These are phyloP conservation scores for Augochlorella aurata DNA, from an alignment of 2,888 invertebrate species.

Conservation along the genomic window DNA sequence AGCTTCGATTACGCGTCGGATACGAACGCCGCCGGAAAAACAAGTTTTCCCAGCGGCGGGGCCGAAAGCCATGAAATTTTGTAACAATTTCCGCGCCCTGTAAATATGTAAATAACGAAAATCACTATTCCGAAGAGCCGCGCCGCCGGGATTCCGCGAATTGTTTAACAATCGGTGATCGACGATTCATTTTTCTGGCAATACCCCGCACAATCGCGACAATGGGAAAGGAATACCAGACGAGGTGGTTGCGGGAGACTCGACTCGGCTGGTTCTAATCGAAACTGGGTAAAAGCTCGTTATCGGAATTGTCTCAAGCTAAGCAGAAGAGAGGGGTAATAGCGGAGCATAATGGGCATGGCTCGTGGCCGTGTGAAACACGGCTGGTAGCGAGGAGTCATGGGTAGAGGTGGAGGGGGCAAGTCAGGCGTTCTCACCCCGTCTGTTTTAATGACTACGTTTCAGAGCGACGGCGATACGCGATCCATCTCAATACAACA, in stretches of 20 bases:
- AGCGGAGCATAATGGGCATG: constrained; percentile 48
- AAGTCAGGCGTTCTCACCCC: constrained; percentile 22
- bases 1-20: constrained; percentile 2
- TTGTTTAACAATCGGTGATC: not conserved
- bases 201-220: not conserved
- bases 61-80: constrained; percentile 5
- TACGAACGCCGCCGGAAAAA: not conserved
- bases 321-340: constrained; percentile 50
- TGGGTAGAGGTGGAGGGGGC: constrained; percentile 15
- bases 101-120: not conserved
- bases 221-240: not conserved
- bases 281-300: constrained; percentile 67
- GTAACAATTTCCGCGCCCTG: not conserved
- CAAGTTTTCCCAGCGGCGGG: not conserved
- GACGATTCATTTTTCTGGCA: not conserved
- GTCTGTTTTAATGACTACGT: constrained; percentile 1
- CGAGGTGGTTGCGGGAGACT: not conserved
- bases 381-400: constrained; percentile 39
- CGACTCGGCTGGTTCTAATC: constrained; percentile 53
- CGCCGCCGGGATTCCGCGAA: not conserved
- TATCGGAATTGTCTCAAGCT: constrained; percentile 64
- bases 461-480: constrained; percentile 2
- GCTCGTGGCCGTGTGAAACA: constrained; percentile 52
- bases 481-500: not conserved
- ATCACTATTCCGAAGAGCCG: not conserved